Base-by-base conservation (phyloP, 2,888 invertebrate genomes). In the Hipparchia sbordonii region DNA sequence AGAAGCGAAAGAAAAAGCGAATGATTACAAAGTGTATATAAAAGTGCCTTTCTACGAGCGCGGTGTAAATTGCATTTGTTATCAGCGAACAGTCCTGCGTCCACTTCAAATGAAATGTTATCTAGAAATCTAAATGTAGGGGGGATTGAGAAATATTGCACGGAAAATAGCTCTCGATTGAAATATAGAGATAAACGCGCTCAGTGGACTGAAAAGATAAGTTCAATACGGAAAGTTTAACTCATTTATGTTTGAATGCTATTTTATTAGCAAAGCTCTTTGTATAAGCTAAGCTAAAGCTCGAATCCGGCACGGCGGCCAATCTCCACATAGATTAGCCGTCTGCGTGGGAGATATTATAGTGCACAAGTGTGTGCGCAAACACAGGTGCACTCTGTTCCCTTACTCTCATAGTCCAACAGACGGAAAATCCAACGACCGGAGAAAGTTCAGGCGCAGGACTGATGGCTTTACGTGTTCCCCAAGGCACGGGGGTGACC, bases 51-150 rank as follows among this genome's bases (percentile, higher is more conserved):
- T 77, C 79, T 78, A 76, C 79, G 79, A 78, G 79, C 77, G 0
- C 46, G 77, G 82, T 85, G 86, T 87, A 89, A 90, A 91, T 90
- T 88, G 88, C 87, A 88, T 89, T 62, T 81, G 87, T 88, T 90
- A 90, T 90, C 89, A 83, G 77, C 12, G 79, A 82, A 83, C 79
- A 79, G 78, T 79, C 79, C 80, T 76, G 77, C 82, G 86, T 86
- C 84, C 85, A 84, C 84, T 85, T 78, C 69, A 68, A 75, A 74
- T 75, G 77, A 80, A 79, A 79, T 79, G 82, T 85, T 91, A 90
- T 90, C 89, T 83, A 79, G 82, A 85, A 88, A 89, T 89, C 85
- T 86, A 79, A 79, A 81, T 83, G 80, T 77, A 78, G 70, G 76
- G 70, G 79, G 81, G 79, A 80, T 81, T 79, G 81, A 86, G 83